Percentiles rank a stretch among this genome's conserved stretches.
Conservation (phyloP, 2,888 invertebrate genomes). For the Dorcus hopei region DNA sequence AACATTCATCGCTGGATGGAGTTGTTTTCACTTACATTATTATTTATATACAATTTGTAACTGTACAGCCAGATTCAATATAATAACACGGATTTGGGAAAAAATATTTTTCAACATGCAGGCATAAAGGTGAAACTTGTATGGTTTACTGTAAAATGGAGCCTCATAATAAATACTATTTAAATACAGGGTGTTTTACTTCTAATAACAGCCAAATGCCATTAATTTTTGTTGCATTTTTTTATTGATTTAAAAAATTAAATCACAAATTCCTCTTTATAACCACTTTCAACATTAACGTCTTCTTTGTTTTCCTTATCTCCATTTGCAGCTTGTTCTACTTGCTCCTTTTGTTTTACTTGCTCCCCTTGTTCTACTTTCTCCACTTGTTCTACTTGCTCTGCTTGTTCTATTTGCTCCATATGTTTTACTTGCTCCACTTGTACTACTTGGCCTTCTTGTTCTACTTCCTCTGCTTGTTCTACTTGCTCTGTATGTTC, state of each 20-base stretch:
- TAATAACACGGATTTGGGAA: slow-evolving; percentile 1
- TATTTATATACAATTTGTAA: background rate
- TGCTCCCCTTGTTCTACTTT: too few relatives aligned
- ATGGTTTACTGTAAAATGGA: slow-evolving; percentile 17
- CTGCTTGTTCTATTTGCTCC: too few relatives aligned
- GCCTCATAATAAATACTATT: slow-evolving; percentile 18
- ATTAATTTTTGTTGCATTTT: background rate
- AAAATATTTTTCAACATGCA: slow-evolving; percentile 20
- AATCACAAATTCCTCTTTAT: background rate
- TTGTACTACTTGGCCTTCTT: too few relatives aligned
- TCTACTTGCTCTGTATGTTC: too few relatives aligned
- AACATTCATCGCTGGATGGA: too few relatives aligned
- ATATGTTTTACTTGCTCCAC: too few relatives aligned
- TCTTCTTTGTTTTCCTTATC: background rate
- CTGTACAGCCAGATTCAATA: slow-evolving; percentile 3
- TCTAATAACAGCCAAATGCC: background rate
- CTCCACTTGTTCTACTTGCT: too few relatives aligned
- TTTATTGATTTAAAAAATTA: background rate
- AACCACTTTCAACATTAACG: background rate
- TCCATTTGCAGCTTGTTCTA: background rate
- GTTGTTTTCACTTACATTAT: too few relatives aligned
- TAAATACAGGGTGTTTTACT: slow-evolving; percentile 7
- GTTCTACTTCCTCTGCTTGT: too few relatives aligned
- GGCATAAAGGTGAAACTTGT: slow-evolving; percentile 11
- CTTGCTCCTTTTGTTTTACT: background rate